Evolutionary conservation across 1,140 invertebrate genomes (phyloP).

Genomic region (Watersipora subatra): DNA sequence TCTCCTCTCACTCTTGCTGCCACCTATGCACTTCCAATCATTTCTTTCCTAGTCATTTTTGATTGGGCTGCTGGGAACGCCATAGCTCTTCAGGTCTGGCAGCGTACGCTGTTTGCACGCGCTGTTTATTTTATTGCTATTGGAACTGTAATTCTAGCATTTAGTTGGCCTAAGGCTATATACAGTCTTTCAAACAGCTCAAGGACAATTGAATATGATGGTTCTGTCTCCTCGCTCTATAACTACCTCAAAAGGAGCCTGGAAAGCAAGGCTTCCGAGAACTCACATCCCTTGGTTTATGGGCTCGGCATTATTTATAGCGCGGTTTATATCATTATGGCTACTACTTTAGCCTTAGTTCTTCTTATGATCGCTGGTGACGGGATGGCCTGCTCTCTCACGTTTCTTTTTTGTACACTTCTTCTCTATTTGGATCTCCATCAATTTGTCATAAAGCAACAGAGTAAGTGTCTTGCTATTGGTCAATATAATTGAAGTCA

Average conservation of each 20-base stretch:
- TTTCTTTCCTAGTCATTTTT: constrained; percentile 13
- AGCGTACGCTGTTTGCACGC: constrained; percentile 24
- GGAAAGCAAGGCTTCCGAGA: constrained; percentile 41
- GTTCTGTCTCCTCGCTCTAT: not conserved
- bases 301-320: constrained; percentile 49
- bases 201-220: not conserved
- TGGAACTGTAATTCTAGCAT: constrained; percentile 24
- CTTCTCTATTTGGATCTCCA: constrained; percentile 21
- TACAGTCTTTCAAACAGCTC: not conserved
- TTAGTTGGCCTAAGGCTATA: not conserved
- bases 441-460: too few relatives aligned
- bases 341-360: constrained; percentile 28
- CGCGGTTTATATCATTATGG: constrained; percentile 25
- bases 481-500: too few relatives aligned
- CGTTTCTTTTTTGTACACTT: constrained; percentile 41
- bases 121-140: constrained; percentile 21
- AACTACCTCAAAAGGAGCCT: not conserved
- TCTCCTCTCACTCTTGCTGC: constrained; percentile 38
- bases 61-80: constrained; percentile 29
- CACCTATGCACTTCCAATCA: constrained; percentile 16
- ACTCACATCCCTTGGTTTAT: constrained; percentile 50
- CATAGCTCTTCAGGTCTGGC: constrained; percentile 26
- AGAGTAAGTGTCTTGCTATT: too few relatives aligned
- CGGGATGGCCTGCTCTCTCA: constrained; percentile 46
- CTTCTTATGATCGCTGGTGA: constrained; percentile 46